Percentiles rank a stretch among this genome's conserved stretches.
phyloP scores from a whole-genome alignment of 1,140 invertebrate species.

The Camponotus vicinus region DNA sequence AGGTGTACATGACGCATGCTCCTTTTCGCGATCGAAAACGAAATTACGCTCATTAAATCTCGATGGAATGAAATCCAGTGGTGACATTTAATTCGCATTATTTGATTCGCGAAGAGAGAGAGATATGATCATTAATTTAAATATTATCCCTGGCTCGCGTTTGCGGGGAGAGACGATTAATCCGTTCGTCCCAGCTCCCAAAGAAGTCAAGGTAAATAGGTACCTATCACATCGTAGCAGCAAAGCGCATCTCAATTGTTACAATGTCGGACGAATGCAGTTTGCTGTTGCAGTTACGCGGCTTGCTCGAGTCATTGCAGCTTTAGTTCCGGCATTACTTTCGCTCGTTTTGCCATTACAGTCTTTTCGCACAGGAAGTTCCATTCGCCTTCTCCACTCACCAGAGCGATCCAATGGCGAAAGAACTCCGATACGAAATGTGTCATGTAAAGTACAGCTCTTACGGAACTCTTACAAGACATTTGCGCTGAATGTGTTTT shows the following conservation, averaged over 20 bases:
- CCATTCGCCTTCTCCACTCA: background rate
- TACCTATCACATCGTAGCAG: background rate
- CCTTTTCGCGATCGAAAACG: conserved; percentile 27
- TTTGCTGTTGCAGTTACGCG: conserved; percentile 28
- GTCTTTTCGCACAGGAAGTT: conserved; percentile 27
- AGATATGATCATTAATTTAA: conserved; percentile 24
- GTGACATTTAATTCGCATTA: conserved; percentile 23
- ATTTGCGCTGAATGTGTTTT: conserved; percentile 12
- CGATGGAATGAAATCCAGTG: conserved; percentile 10
- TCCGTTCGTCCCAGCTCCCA: background rate
- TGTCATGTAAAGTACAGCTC: conserved; percentile 17
- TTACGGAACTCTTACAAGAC: conserved; percentile 1
- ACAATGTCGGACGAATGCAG: conserved; percentile 16
- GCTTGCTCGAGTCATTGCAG: conserved; percentile 29
- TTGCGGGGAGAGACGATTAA: background rate
- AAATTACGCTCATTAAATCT: conserved; percentile 35
- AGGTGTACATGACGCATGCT: conserved; percentile 18
- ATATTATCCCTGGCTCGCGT: conserved; percentile 4
- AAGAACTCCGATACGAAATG: conserved; percentile 12
- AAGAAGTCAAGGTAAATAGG: conserved; percentile 2
- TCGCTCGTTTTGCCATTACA: conserved; percentile 45
- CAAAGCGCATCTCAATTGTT: conserved; percentile 27
- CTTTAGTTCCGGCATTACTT: conserved; percentile 27
- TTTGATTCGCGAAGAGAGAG: conserved; percentile 2
- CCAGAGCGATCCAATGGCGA: background rate